Conservation (phyloP, 2,797 vertebrate species). For the Phaenicophaeus curvirostris region DNA sequence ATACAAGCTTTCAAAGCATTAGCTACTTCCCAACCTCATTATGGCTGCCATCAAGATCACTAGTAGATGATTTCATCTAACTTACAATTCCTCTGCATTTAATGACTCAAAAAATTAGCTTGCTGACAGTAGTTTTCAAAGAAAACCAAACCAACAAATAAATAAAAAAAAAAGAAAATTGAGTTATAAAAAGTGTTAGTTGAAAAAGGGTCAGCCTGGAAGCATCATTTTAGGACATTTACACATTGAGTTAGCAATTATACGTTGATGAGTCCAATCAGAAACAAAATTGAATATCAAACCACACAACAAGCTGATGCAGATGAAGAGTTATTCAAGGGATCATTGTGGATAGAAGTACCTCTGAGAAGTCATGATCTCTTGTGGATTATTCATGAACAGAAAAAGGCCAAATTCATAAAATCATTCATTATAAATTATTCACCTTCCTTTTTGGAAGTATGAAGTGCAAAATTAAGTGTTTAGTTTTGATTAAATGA, state of each 20-base stretch:
- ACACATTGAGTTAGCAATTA: not conserved
- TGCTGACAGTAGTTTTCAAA: conserved; percentile 27
- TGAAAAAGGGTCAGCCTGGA: conserved; percentile 16
- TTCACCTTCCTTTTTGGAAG: conserved; percentile 36
- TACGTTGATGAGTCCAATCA: not conserved
- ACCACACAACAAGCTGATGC: not conserved
- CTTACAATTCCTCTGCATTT: not conserved
- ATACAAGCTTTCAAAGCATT: not conserved
- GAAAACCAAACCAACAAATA: not conserved
- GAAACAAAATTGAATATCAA: conserved; percentile 27
- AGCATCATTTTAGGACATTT: not conserved
- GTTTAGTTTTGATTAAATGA: conserved; percentile 58
- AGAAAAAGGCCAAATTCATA: conserved; percentile 50
- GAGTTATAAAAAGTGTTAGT: not conserved
- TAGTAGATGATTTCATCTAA: not conserved
- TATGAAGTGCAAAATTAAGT: conserved; percentile 54
- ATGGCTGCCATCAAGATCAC: not conserved
- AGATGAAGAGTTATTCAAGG: conserved; percentile 21
- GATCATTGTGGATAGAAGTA: conserved; percentile 25
- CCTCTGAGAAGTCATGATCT: conserved; percentile 26
- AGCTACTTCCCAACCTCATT: not conserved
- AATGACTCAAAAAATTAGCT: conserved; percentile 26
- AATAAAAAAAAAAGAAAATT: not conserved
- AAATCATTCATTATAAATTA: conserved; percentile 58
- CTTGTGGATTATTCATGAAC: conserved; percentile 51